Evolutionary conservation across 2,113 vertebrate genomes (phyloP), one percentile per base, ranked within the genome.

Genomic region (Pimephales promelas): DNA sequence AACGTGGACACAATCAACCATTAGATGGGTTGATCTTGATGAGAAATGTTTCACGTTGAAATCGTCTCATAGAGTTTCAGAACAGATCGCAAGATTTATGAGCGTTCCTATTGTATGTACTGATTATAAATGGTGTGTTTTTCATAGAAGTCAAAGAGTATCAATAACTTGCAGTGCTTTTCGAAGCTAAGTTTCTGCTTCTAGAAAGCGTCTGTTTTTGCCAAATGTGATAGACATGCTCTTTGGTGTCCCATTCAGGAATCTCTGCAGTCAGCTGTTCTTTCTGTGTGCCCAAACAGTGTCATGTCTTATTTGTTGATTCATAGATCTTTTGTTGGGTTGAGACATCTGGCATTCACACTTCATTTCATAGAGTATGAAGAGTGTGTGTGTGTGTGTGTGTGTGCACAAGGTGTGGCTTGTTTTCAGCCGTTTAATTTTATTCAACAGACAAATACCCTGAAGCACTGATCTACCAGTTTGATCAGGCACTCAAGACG

Each of bases 381-480:
- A 26, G 10, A 1, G 20, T 18, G 76, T 76, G 52, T 77, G 82
- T 79, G 81, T 61, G 82, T 79, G 28, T 83, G 81, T 84, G 54
- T 79, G 80, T 56, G 57, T 20, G 47, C 6, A 24, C 86, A 91
- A 83, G 88, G 84, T 89, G 84, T 59, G 71, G 86, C 83, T 87
- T 79, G 86, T 83, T 79, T 76, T 80, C 59, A 83, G 54, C 57
- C 85, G 49, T 81, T 85, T 83, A 79, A 87, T 83, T 68, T 81
- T 59, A 73, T 81, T 86, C 68, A 80, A 52, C 72, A 26, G 57
- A 76, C 80, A 77, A 28, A 62, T 56, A 61, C 75, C 84, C 81
- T 62, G 79, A 79, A 79, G 76, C 56, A n/a, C 24, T 76, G 28
- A 49, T 57, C 82, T 68, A 73, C 22, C 84, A 77, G 36, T 59